These are phyloP conservation scores for Atherinomorus stipes DNA, from an alignment of 2,113 vertebrate species.

Conservation along the genomic window DNA sequence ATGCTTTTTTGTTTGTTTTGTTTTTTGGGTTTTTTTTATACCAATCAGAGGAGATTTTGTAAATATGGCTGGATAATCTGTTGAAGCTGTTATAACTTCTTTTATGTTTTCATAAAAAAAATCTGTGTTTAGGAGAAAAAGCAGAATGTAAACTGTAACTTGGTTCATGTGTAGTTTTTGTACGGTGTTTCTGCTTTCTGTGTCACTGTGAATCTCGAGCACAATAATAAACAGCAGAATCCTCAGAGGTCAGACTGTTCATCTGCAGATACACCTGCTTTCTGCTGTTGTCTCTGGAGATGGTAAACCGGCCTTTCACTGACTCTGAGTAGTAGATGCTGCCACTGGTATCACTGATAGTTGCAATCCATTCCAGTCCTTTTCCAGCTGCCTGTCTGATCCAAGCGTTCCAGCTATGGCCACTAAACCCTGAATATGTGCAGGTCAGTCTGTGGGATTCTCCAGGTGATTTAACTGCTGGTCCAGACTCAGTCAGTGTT, in stretches of 20 bases:
- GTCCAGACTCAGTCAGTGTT: neutral
- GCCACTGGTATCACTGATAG: neutral
- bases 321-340: neutral
- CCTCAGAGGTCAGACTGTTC: too few relatives aligned
- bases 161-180: too few relatives aligned
- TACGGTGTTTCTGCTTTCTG: neutral
- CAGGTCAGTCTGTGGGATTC: conserved; percentile 14
- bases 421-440: conserved; percentile 7
- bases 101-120: too few relatives aligned
- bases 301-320: neutral
- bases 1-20: too few relatives aligned
- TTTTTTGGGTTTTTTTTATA: too few relatives aligned
- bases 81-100: too few relatives aligned
- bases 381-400: conserved; percentile 12
- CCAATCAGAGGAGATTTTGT: too few relatives aligned
- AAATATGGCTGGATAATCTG: too few relatives aligned
- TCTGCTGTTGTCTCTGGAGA: too few relatives aligned
- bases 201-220: conserved; percentile 32
- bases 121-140: too few relatives aligned
- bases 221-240: conserved; percentile 1
- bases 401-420: neutral
- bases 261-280: too few relatives aligned
- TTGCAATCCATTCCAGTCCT: neutral
- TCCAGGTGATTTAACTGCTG: conserved; percentile 4
- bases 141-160: too few relatives aligned